A percentile compares a stretch with the other conserved stretches of the same genome.
Conservation (phyloP, 1,140 invertebrate species). For the Drosophila subpulchrella region DNA sequence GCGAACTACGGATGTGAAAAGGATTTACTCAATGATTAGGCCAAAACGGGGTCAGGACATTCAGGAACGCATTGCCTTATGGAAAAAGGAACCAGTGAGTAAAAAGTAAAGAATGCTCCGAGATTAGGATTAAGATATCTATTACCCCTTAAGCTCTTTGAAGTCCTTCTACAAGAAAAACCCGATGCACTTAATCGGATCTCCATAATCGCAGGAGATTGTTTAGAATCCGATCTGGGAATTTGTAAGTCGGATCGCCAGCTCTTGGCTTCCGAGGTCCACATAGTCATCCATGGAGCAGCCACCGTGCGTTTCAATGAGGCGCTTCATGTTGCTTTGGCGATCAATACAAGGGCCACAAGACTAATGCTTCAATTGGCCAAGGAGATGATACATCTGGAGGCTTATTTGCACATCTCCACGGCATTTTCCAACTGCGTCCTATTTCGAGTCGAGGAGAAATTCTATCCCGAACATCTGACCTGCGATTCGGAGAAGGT, state of each 20-base stretch:
- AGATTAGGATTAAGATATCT: neutral
- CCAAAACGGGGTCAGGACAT: constrained; percentile 90
- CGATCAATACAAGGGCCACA: constrained; percentile 87
- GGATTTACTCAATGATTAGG: constrained; percentile 91
- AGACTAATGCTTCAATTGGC: constrained; percentile 86
- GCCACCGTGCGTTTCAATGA: constrained; percentile 94
- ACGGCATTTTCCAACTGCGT: constrained; percentile 90
- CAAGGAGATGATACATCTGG: constrained; percentile 88
- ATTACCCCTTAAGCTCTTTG: constrained; percentile 5
- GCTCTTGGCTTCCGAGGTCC: constrained; percentile 83
- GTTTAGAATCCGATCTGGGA: constrained; percentile 87
- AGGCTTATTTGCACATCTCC: constrained; percentile 89
- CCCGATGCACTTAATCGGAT: constrained; percentile 36
- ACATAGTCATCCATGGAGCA: constrained; percentile 93
- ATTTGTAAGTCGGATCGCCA: constrained; percentile 86
- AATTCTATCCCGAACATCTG: constrained; percentile 89
- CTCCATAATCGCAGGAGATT: constrained; percentile 86
- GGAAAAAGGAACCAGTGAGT: constrained; percentile 86
- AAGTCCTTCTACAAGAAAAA: constrained; percentile 11
- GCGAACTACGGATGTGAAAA: constrained; percentile 89
- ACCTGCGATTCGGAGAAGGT: constrained; percentile 88
- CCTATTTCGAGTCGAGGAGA: constrained; percentile 87
- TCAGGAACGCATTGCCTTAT: constrained; percentile 87
- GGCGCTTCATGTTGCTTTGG: constrained; percentile 87
- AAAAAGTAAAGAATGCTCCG: neutral